Evolutionary conservation across 2,797 vertebrate species (phyloP).

Genomic region (Gymnoscopelus braueri): DNA sequence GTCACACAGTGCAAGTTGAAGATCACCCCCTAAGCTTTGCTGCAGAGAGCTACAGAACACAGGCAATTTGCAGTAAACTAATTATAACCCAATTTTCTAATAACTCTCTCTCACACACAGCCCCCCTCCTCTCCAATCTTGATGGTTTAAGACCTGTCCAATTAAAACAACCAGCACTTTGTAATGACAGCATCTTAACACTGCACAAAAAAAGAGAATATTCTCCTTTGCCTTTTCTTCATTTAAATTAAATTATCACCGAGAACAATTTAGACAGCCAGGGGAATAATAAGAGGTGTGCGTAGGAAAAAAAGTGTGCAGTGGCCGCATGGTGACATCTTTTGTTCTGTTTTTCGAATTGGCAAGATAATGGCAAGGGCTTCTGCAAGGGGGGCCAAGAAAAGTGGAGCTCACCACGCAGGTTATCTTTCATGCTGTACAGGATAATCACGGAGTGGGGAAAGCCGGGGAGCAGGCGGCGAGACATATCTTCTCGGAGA

Average conservation of each 20-base stretch:
- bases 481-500: slow-evolving; percentile 76
- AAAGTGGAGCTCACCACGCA: slow-evolving; percentile 69
- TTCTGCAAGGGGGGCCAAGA: slow-evolving; percentile 54
- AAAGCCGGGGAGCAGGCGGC: slow-evolving; percentile 62
- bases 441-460: slow-evolving; percentile 78
- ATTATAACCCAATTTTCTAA: slow-evolving; percentile 67
- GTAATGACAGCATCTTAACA: slow-evolving; percentile 69
- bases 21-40: slow-evolving; percentile 29
- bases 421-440: slow-evolving; percentile 80
- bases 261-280: slow-evolving; percentile 70
- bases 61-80: slow-evolving; percentile 63
- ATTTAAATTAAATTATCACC: slow-evolving; percentile 78
- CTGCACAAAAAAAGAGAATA: slow-evolving; percentile 55
- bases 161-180: slow-evolving; percentile 67
- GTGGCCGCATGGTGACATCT: slow-evolving; percentile 70
- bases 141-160: slow-evolving; percentile 56
- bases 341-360: slow-evolving; percentile 76
- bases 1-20: slow-evolving; percentile 31
- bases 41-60: slow-evolving; percentile 31
- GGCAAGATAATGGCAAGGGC: slow-evolving; percentile 79
- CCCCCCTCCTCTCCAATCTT: slow-evolving; percentile 30
- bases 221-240: slow-evolving; percentile 68
- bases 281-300: slow-evolving; percentile 73
- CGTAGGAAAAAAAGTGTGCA: slow-evolving; percentile 67
- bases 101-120: slow-evolving; percentile 21